Base-by-base conservation (phyloP, 2,888 invertebrate genomes). In the Synergus itoensis region DNA sequence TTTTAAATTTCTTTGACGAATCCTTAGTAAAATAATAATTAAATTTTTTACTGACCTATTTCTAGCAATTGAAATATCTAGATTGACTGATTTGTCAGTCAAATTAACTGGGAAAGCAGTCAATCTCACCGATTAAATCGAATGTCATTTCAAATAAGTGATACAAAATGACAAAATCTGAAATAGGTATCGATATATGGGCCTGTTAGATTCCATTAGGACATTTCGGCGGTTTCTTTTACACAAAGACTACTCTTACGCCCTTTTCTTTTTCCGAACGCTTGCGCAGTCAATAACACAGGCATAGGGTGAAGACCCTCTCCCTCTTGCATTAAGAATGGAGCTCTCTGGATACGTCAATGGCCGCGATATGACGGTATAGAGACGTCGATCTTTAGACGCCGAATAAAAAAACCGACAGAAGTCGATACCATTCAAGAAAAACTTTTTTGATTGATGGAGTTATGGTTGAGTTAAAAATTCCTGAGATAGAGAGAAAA, bases 141-240 rank as follows among this genome's bases (percentile, higher is more conserved):
- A 16, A 48, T 48, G 48, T n/a, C 48, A 48, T 3, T 5, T 0
- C 0, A 3, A 21, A 21, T 21, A 48, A 16, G 48, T 16, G 48
- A 7, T 4, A 48, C n/a, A 21, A 16, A 4, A 48, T 5, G 7
- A 48, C 4, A 48, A 48, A 48, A 48, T 48, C 16, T n/a, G 48
- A 16, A 16, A 21, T 21, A 48, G 16, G 48, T 48, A 48, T 48
- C 48, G 5, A 48, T 48, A n/a, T 0, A 48, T 48, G 16, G 16
- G 7, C 48, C 48, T 48, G 16, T 81, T 82, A 82, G 84, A 77
- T 79, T 84, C 85, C 81, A 84, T 84, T 84, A 84, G 81, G 83
- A 80, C 79, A 80, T 82, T 84, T 85, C 84, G 82, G 83, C 84
- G 83, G 84, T 80, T 82, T 78, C 81, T 84, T 84, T 81, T 79